Conservation (phyloP, 2,797 vertebrate species). For the Leptodactylus fallax region DNA sequence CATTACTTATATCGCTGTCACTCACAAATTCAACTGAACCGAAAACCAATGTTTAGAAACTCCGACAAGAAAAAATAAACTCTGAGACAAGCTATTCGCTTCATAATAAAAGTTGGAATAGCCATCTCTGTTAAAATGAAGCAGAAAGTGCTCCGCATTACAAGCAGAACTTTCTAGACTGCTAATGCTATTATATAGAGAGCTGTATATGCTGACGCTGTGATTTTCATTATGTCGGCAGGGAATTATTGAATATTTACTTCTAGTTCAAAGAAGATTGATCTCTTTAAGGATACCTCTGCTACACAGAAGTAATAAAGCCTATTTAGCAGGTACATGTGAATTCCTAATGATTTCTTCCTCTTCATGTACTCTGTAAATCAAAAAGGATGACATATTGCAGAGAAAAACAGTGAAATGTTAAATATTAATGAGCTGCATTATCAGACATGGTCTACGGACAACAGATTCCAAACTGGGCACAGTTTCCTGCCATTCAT, state of each 20-base stretch:
- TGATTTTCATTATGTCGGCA: not conserved
- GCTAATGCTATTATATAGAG: constrained; percentile 6
- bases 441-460: not conserved
- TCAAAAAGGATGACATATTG: not conserved
- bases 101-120: not conserved
- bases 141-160: not conserved
- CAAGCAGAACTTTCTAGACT: not conserved
- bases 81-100: not conserved
- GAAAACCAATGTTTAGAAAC: not conserved
- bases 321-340: not conserved
- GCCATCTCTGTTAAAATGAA: not conserved
- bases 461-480: not conserved
- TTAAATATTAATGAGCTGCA: not conserved
- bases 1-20: not conserved
- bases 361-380: not conserved
- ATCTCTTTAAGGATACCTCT: not conserved
- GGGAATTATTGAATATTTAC: not conserved
- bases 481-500: too few species aligned
- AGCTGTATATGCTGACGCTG: not conserved
- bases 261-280: not conserved
- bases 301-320: not conserved
- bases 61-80: not conserved
- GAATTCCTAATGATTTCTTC: not conserved
- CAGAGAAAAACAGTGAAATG: not conserved
- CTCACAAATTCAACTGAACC: not conserved